phyloP scores from a whole-genome alignment of 2,797 vertebrate genomes.

The Tangara arthus region DNA sequence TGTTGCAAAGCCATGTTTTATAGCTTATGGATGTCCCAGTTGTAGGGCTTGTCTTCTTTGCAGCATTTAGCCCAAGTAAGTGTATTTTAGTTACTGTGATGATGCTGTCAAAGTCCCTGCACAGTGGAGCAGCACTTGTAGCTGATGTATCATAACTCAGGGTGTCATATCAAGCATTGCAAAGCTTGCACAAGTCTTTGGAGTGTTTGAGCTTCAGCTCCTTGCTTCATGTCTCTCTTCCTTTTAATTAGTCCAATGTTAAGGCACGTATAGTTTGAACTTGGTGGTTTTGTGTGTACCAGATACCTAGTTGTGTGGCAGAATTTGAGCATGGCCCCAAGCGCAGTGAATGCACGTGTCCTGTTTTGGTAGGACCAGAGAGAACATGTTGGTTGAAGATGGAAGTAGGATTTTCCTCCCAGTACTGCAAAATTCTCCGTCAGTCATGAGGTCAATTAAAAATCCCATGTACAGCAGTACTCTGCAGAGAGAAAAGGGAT shows the following conservation, averaged over 20 bases:
- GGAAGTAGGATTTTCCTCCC: not conserved
- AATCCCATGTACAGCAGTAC: not conserved
- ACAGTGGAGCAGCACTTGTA: not conserved
- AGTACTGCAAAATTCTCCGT: not conserved
- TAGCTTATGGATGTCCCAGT: not conserved
- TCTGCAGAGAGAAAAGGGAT: not conserved
- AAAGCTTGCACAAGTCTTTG: not conserved
- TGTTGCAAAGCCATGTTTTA: not conserved
- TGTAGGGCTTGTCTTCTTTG: not conserved
- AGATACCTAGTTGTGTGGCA: not conserved
- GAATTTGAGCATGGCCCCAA: not conserved
- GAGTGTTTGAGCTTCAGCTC: not conserved
- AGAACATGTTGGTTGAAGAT: not conserved
- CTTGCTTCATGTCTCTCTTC: not conserved
- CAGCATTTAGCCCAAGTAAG: not conserved
- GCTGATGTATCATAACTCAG: not conserved
- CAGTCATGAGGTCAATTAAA: not conserved
- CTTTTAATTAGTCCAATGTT: not conserved
- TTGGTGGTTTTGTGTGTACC: not conserved
- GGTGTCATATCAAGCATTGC: not conserved
- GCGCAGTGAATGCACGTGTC: rapidly evolving
- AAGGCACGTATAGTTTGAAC: not conserved
- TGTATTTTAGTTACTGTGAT: not conserved
- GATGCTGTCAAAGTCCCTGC: not conserved
- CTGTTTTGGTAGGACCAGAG: not conserved